Conservation (phyloP, 30 jellyfish, hydroid and myxozoan species). For the Hydractinia echinata region DNA sequence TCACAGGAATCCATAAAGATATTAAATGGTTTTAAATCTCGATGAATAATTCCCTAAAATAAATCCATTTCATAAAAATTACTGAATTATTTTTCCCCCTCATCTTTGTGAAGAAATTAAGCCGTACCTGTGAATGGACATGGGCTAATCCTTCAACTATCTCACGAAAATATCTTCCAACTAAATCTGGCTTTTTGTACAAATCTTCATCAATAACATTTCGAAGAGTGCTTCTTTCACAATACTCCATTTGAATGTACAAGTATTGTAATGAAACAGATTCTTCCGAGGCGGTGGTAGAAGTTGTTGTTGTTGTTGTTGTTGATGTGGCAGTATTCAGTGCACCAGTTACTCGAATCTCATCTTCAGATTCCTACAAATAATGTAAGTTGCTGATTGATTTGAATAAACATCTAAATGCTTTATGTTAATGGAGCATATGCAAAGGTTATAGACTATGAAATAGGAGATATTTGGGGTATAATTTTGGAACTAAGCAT, state of each 20-base stretch:
- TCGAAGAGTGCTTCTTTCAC: slow-evolving; percentile 85
- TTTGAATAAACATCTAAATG: not conserved
- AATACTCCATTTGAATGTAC: slow-evolving; percentile 96
- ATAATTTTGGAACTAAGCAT: too few relatives aligned
- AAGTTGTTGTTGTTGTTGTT: slow-evolving; percentile 15
- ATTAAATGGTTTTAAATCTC: slow-evolving; percentile 91
- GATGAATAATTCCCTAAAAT: slow-evolving; percentile 80
- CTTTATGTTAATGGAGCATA: too few relatives aligned
- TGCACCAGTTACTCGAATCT: not conserved
- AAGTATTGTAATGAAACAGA: slow-evolving; percentile 40
- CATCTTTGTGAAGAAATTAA: not conserved
- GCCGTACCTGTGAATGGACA: slow-evolving; percentile 81
- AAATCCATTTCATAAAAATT: not conserved
- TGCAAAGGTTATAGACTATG: too few relatives aligned
- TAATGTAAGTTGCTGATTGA: not conserved
- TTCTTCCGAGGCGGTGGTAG: slow-evolving; percentile 1
- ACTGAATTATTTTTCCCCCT: not conserved
- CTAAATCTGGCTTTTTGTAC: slow-evolving; percentile 45
- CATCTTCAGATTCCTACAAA: slow-evolving; percentile 33
- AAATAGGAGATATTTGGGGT: too few relatives aligned
- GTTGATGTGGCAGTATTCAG: not conserved
- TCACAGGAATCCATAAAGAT: slow-evolving; percentile 83
- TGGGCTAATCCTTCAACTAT: slow-evolving; percentile 85
- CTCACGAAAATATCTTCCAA: slow-evolving; percentile 83
- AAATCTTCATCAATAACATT: slow-evolving; percentile 91